Conservation (phyloP, 2,113 vertebrate species). For the Alectura lathami region DNA sequence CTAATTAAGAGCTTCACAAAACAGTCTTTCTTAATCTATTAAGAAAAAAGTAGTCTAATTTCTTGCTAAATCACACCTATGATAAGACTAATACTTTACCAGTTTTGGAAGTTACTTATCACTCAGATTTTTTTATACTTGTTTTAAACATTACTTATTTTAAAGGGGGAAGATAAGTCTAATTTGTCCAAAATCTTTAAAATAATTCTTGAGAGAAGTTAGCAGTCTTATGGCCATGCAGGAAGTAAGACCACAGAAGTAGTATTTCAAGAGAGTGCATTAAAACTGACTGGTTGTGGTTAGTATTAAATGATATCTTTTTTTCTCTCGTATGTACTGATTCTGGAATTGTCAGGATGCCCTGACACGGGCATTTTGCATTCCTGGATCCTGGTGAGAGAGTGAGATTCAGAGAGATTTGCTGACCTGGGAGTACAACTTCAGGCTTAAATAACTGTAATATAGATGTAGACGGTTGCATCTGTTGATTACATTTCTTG, state of each 20-base stretch:
- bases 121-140: neutral
- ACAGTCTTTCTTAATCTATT: neutral
- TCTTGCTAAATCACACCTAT: neutral
- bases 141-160: neutral
- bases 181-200: neutral
- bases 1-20: constrained; percentile 21
- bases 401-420: neutral
- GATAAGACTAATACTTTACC: neutral
- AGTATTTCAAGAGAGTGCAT: neutral
- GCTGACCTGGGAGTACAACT: neutral
- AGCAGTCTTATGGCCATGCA: neutral
- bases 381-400: neutral
- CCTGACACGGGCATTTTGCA: neutral
- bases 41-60: neutral
- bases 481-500: neutral
- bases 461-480: neutral
- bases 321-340: accelerated
- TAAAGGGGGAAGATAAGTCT: neutral
- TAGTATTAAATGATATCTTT: neutral
- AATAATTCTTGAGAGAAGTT: neutral
- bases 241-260: neutral
- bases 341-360: neutral
- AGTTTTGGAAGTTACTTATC: neutral
- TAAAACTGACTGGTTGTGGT: neutral
- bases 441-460: neutral